phyloP scores from a whole-genome alignment of 2,888 invertebrate species.

The Caenorhabditis afra region DNA sequence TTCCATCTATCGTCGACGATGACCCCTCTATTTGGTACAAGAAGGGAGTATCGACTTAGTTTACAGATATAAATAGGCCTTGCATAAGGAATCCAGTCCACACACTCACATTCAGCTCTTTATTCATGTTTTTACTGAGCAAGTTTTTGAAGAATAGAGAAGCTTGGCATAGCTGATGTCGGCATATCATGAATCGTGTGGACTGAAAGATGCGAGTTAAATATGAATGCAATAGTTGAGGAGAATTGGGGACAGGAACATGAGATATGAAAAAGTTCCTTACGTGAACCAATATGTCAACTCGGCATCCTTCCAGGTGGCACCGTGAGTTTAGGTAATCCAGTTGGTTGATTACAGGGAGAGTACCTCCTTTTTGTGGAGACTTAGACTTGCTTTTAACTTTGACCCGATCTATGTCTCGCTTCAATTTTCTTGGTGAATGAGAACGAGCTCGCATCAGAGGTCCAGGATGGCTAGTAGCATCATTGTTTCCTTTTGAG shows the following conservation, averaged over 20 bases:
- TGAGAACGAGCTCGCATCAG: slow-evolving; percentile 60
- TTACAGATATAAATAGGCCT: too few relatives aligned
- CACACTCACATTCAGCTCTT: too few relatives aligned
- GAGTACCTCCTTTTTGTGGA: slow-evolving; percentile 56
- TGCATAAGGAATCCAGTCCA: too few relatives aligned
- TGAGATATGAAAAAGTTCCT: slow-evolving; percentile 26
- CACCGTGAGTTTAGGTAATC: slow-evolving; percentile 79
- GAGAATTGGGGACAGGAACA: too few relatives aligned
- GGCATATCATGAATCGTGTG: slow-evolving; percentile 77
- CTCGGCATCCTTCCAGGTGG: slow-evolving; percentile 78
- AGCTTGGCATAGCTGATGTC: slow-evolving; percentile 79
- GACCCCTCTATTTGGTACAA: too few relatives aligned
- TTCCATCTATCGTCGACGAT: too few relatives aligned
- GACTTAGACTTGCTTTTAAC: slow-evolving; percentile 69
- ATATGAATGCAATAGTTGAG: too few relatives aligned
- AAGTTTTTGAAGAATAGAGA: slow-evolving; percentile 78
- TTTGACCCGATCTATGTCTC: slow-evolving; percentile 30
- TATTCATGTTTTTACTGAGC: slow-evolving; percentile 47
- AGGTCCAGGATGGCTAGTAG: slow-evolving; percentile 37
- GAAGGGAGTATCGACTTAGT: too few relatives aligned
- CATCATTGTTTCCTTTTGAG: not conserved
- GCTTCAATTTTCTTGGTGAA: slow-evolving; percentile 58
- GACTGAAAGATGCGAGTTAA: too few relatives aligned
- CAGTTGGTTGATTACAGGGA: slow-evolving; percentile 70
- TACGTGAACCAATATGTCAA: slow-evolving; percentile 77